A percentile compares a stretch with the other conserved stretches of the same genome.
phyloP scores from a whole-genome alignment of 2,888 invertebrate species.

The Leucozona laternaria region DNA sequence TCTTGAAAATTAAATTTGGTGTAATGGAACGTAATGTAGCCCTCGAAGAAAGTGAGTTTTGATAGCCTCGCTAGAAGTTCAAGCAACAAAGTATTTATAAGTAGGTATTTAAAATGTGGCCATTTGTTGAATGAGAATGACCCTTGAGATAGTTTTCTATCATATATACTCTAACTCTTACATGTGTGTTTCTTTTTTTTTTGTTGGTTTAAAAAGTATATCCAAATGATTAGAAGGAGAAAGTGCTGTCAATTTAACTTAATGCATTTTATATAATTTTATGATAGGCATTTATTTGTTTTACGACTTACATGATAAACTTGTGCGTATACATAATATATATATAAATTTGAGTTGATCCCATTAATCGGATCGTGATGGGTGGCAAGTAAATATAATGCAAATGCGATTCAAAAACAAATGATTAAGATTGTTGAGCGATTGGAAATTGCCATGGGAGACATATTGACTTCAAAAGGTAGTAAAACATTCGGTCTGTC shows the following conservation, averaged over 20 bases:
- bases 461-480: neutral
- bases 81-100: neutral
- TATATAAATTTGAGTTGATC: neutral
- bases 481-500: neutral
- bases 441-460: neutral
- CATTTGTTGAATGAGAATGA: slow-evolving; percentile 31
- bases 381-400: slow-evolving; percentile 36
- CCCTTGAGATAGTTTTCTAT: slow-evolving; percentile 23
- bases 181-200: neutral
- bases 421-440: neutral
- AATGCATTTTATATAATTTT: slow-evolving; percentile 56
- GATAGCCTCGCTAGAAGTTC: slow-evolving; percentile 33
- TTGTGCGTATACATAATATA: slow-evolving; percentile 15
- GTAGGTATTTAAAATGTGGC: slow-evolving; percentile 7
- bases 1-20: slow-evolving; percentile 30
- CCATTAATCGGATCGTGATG: slow-evolving; percentile 23
- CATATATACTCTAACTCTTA: too few relatives aligned
- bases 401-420: slow-evolving; percentile 19
- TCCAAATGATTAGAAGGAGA: slow-evolving; percentile 45
- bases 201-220: neutral
- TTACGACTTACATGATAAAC: slow-evolving; percentile 35
- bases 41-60: slow-evolving; percentile 59
- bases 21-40: slow-evolving; percentile 43
- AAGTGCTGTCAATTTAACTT: slow-evolving; percentile 42
- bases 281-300: slow-evolving; percentile 37